Conservation (phyloP, 1,140 invertebrate species). For the Heliconius melpomene region DNA sequence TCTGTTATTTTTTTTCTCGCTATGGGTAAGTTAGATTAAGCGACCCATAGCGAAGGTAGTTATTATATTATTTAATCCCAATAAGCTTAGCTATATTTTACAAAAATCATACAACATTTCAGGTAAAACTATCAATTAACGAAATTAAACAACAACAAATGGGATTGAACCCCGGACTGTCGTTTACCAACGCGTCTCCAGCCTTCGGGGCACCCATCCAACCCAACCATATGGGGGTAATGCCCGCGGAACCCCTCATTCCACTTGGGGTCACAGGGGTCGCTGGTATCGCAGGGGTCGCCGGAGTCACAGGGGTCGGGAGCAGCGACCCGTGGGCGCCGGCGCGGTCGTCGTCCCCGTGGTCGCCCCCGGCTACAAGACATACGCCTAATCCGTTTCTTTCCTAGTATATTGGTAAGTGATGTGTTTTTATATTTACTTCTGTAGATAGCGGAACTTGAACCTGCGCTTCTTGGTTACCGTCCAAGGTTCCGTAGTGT, state of each 20-base stretch:
- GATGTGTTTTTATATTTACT: neutral
- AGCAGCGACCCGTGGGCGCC: conserved; percentile 48
- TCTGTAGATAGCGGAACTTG: neutral
- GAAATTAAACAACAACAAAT: conserved; percentile 76
- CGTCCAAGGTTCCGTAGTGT: no score
- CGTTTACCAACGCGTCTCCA: conserved; percentile 42
- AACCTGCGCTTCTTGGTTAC: no score
- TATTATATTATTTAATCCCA: no score
- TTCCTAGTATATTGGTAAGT: conserved; percentile 60
- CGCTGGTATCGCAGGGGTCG: conserved; percentile 22
- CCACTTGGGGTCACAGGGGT: conserved; percentile 19
- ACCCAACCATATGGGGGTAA: neutral
- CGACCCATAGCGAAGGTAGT: no score
- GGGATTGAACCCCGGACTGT: conserved; percentile 52
- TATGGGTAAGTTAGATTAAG: no score
- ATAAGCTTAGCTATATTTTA: neutral
- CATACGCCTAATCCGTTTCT: conserved; percentile 77
- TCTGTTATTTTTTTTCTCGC: no score
- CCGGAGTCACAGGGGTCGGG: conserved; percentile 21
- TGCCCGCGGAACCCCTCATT: neutral
- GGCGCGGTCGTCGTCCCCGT: conserved; percentile 50
- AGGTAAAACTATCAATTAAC: conserved; percentile 73
- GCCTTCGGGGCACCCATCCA: conserved; percentile 27
- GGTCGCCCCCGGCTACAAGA: conserved; percentile 55
- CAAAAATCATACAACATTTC: conserved; percentile 21